Evolutionary conservation across 2,888 invertebrate species (phyloP).

Genomic region (Drosophila tripunctata): DNA sequence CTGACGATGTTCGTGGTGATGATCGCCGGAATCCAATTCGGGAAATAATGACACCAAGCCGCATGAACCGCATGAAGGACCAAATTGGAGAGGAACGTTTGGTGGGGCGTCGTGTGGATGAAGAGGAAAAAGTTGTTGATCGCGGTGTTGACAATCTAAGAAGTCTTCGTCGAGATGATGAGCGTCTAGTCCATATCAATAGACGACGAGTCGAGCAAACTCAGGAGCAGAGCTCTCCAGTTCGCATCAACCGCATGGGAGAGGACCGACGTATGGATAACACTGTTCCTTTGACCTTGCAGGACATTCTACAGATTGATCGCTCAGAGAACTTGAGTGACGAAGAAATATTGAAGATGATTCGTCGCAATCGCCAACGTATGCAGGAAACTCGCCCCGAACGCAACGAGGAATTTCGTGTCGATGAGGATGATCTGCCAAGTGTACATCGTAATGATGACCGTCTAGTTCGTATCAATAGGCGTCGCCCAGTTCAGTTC

Average conservation of each 20-base stretch:
- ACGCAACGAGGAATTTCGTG: no score
- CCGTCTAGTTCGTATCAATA: constrained; percentile 9
- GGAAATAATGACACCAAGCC: no score
- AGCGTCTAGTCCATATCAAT: constrained; percentile 9
- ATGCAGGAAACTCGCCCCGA: no score
- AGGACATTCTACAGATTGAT: constrained; percentile 48
- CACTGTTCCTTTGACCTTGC: constrained; percentile 35
- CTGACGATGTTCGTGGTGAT: background rate
- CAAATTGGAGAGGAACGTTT: no score
- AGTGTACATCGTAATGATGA: constrained; percentile 9
- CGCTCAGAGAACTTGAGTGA: constrained; percentile 50
- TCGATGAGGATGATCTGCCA: no score
- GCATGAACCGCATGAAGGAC: no score
- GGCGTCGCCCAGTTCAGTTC: no score
- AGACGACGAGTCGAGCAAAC: constrained; percentile 12
- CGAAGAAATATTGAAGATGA: constrained; percentile 62
- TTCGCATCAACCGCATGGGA: constrained; percentile 52
- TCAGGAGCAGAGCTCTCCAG: constrained; percentile 7
- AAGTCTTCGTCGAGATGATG: constrained; percentile 8
- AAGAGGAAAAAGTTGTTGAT: no score
- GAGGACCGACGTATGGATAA: constrained; percentile 54
- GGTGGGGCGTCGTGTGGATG: no score
- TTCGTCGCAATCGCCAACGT: constrained; percentile 45
- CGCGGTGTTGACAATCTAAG: no score
- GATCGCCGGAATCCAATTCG: no score